phyloP scores from a whole-genome alignment of 1,140 invertebrate genomes.

The Coenobita brevimanus region DNA sequence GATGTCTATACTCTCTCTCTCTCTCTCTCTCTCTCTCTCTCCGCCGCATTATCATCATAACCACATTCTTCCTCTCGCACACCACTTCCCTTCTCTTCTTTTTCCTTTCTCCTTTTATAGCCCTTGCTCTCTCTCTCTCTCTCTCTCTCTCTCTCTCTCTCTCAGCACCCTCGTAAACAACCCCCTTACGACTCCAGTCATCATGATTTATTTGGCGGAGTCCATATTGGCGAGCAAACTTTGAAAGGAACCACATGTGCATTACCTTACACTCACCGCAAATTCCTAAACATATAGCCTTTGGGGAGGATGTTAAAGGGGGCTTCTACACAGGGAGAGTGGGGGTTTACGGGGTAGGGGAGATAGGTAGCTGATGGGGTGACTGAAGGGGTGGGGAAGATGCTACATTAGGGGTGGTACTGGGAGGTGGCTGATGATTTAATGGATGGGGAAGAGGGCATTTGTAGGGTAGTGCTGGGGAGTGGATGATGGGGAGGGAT shows the following conservation, averaged over 20 bases:
- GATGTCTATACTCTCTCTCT: too few relatives aligned
- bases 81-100: background rate
- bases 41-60: background rate
- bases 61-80: background rate
- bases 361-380: too few relatives aligned
- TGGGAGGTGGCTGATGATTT: too few relatives aligned
- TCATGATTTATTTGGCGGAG: slow-evolving; percentile 44
- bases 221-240: slow-evolving; percentile 39
- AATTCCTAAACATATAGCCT: slow-evolving; percentile 7
- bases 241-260: slow-evolving; percentile 15
- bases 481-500: too few relatives aligned
- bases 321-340: background rate
- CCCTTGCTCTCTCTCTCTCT: background rate
- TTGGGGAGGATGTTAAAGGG: background rate
- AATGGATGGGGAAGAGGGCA: too few relatives aligned
- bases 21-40: background rate
- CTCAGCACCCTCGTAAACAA: background rate
- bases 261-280: slow-evolving; percentile 20
- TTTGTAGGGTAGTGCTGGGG: too few relatives aligned
- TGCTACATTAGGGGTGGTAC: too few relatives aligned
- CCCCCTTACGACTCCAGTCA: slow-evolving; percentile 25
- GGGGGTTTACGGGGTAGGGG: background rate
- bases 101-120: background rate
- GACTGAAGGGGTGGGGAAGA: too few relatives aligned
- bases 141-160: background rate